Evolutionary conservation across 1,140 invertebrate species (phyloP).

Genomic region (Philotrypesis tridentata): DNA sequence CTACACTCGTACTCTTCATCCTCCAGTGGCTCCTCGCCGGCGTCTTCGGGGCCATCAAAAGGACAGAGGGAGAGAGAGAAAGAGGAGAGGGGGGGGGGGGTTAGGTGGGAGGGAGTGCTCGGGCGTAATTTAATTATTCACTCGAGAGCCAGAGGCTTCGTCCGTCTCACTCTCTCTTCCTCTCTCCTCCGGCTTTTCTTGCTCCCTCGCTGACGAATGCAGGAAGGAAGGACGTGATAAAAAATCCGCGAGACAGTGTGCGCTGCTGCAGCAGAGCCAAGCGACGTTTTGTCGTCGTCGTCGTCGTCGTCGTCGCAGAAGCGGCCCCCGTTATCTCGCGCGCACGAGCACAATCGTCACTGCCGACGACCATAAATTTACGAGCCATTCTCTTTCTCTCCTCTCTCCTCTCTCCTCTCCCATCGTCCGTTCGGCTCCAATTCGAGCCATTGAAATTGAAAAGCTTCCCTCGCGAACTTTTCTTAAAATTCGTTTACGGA

Average conservation of each 20-base stretch:
- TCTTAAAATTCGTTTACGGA: conserved; percentile 47
- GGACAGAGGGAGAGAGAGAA: conserved; percentile 38
- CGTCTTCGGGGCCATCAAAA: conserved; percentile 34
- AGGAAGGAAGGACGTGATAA: conserved; percentile 46
- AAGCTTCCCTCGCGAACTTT: conserved; percentile 42
- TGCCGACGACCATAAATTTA: conserved; percentile 43
- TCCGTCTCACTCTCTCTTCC: conserved; percentile 4
- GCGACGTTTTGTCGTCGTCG: conserved; percentile 32
- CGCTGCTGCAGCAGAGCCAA: too few relatives aligned
- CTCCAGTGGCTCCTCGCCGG: background rate
- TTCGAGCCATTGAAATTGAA: conserved; percentile 42
- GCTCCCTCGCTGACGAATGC: conserved; percentile 41
- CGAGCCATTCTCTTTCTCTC: conserved; percentile 14
- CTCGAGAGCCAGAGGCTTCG: conserved; percentile 23
- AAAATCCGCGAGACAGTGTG: conserved; percentile 43
- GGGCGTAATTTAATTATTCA: conserved; percentile 52
- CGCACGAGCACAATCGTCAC: conserved; percentile 40
- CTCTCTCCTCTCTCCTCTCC: background rate
- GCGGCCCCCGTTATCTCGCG: conserved; percentile 35
- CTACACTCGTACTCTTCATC: conserved; percentile 35
- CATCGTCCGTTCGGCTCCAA: conserved; percentile 14
- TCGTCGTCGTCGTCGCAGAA: too few relatives aligned
- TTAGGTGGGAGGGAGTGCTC: conserved; percentile 31
- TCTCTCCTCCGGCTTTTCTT: background rate
- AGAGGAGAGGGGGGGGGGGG: too few relatives aligned